phyloP scores from a whole-genome alignment of 1,140 invertebrate species.

The Telenomus remus region DNA sequence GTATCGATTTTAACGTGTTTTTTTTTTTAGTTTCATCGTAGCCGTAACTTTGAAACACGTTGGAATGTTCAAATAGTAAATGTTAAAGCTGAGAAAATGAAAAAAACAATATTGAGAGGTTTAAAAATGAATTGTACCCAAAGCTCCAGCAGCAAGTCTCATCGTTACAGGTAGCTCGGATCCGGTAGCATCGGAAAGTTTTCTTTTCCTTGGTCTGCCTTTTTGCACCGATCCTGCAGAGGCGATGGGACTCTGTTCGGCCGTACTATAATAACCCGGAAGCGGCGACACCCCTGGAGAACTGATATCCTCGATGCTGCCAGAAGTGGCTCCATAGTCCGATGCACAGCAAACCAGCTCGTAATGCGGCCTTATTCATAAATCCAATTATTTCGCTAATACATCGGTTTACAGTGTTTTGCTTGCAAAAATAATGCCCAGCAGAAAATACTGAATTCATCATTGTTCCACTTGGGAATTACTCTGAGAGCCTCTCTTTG shows the following conservation, averaged over 20 bases:
- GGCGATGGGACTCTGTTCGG: conserved; percentile 73
- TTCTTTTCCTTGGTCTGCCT: conserved; percentile 89
- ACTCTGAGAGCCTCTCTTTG: conserved; percentile 7
- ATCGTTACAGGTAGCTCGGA: conserved; percentile 81
- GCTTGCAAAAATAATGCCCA: conserved; percentile 35
- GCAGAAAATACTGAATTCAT: conserved; percentile 42
- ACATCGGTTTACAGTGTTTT: conserved; percentile 32
- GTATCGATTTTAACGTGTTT: too few relatives aligned
- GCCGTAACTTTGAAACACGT: too few relatives aligned
- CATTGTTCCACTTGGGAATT: conserved; percentile 40
- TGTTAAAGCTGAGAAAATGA: too few relatives aligned
- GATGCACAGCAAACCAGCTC: conserved; percentile 78
- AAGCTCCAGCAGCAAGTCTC: conserved; percentile 81
- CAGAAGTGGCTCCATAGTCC: conserved; percentile 77
- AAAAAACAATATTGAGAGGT: too few relatives aligned
- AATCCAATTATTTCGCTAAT: conserved; percentile 50
- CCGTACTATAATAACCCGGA: conserved; percentile 77
- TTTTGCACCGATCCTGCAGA: conserved; percentile 81
- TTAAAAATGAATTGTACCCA: conserved; percentile 74
- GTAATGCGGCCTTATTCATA: conserved; percentile 79
- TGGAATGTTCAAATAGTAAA: too few relatives aligned
- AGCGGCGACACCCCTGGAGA: conserved; percentile 78
- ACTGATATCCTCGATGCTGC: conserved; percentile 78
- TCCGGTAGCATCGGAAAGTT: conserved; percentile 76
- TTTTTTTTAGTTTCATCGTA: too few relatives aligned